These are phyloP conservation scores for Theropithecus gelada DNA, from an alignment of 2,113 vertebrate species.

Conservation along the genomic window DNA sequence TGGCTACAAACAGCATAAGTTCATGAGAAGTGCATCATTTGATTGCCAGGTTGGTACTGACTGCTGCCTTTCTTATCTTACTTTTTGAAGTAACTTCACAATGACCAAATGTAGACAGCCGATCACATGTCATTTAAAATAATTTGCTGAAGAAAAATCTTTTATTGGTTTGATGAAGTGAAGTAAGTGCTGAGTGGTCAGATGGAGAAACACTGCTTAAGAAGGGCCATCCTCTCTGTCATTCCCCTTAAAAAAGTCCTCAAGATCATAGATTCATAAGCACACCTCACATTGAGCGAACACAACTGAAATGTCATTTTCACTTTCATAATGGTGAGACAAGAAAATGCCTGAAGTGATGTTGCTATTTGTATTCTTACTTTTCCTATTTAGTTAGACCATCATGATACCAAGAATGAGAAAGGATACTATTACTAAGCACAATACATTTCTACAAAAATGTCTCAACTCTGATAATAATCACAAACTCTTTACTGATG, in stretches of 20 bases:
- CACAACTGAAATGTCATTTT: background rate
- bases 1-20: background rate
- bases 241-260: background rate
- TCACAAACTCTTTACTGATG: background rate
- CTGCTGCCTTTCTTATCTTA: background rate
- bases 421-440: background rate
- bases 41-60: background rate
- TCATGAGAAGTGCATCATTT: background rate
- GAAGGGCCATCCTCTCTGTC: too few relatives aligned
- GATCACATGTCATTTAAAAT: background rate
- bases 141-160: background rate
- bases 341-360: background rate
- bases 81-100: conserved; percentile 4
- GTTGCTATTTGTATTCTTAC: background rate
- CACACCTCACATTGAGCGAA: background rate
- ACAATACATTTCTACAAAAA: background rate
- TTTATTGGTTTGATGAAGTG: background rate
- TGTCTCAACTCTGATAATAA: background rate
- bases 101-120: background rate
- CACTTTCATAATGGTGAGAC: background rate
- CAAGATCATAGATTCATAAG: background rate
- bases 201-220: background rate
- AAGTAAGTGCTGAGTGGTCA: background rate
- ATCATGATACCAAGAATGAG: background rate
- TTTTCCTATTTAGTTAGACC: background rate